phyloP scores from a whole-genome alignment of 37 sponge, comb jelly and placozoan species.

The Chondrosia reniformis region DNA sequence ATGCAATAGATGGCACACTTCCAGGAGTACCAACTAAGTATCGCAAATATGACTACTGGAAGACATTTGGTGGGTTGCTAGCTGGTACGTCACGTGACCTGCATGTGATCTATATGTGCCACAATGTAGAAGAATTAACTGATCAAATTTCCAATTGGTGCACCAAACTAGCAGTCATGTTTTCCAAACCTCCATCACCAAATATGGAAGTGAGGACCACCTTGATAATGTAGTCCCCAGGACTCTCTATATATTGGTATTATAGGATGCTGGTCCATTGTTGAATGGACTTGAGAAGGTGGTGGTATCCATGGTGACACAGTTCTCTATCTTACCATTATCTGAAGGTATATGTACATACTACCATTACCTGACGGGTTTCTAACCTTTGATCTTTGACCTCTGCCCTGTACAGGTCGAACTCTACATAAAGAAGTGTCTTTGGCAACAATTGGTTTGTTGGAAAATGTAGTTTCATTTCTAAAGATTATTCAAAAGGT shows the following conservation, averaged over 20 bases:
- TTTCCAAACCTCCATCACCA: constrained; percentile 31
- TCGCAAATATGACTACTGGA: constrained; percentile 1
- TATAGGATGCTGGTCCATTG: neutral
- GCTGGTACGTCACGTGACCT: neutral
- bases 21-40: neutral
- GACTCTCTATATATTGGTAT: neutral
- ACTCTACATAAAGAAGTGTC: neutral
- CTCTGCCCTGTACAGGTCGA: neutral
- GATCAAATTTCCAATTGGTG: neutral
- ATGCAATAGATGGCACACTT: constrained; percentile 11
- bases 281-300: neutral
- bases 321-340: too few relatives aligned
- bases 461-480: neutral
- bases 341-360: too few relatives aligned
- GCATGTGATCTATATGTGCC: neutral
- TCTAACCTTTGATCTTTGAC: too few relatives aligned
- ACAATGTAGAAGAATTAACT: neutral
- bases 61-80: neutral
- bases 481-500: neutral
- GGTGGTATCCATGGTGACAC: constrained; percentile 1
- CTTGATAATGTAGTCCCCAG: neutral
- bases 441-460: neutral
- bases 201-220: neutral
- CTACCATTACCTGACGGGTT: too few relatives aligned
- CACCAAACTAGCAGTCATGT: constrained; percentile 53